Percentiles rank a stretch among this genome's conserved stretches.
These are phyloP conservation scores for Vanacampus margaritifer DNA, from an alignment of 2,113 vertebrate species.

Conservation along the genomic window DNA sequence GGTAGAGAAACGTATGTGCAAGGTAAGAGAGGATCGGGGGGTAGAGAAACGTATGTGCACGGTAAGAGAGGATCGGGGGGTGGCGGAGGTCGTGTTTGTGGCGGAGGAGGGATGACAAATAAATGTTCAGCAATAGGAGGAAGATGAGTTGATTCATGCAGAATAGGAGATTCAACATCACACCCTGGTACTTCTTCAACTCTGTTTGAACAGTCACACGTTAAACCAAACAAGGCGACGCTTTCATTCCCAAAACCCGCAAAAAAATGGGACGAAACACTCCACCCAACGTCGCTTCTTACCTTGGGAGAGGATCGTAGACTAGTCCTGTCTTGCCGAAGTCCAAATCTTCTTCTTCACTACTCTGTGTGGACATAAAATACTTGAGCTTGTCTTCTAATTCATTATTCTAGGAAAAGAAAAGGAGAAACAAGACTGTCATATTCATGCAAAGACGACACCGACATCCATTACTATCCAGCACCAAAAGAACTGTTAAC, in stretches of 20 bases:
- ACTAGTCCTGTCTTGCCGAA: conserved; percentile 84
- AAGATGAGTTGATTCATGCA: conserved; percentile 26
- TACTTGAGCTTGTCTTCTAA: conserved; percentile 94
- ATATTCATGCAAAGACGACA: conserved; percentile 53
- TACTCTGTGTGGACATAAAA: conserved; percentile 82
- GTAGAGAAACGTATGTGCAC: neutral
- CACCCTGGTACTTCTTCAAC: conserved; percentile 26
- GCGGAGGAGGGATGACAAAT: conserved; percentile 14
- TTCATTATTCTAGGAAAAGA: conserved; percentile 89
- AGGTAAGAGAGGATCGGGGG: neutral
- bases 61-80: neutral
- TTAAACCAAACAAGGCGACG: conserved; percentile 28
- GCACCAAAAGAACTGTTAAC: neutral
- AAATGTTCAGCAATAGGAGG: conserved; percentile 16
- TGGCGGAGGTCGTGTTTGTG: conserved; percentile 14
- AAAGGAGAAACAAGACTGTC: conserved; percentile 67
- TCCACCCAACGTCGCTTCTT: conserved; percentile 38
- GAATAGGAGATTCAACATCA: conserved; percentile 38
- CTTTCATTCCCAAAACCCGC: neutral
- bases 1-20: neutral
- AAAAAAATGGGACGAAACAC: conserved; percentile 12
- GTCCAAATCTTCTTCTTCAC: conserved; percentile 56
- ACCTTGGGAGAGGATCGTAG: conserved; percentile 86
- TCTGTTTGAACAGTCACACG: conserved; percentile 56
- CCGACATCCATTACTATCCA: conserved; percentile 14